phyloP scores from a whole-genome alignment of 2,888 invertebrate genomes.

The Drosophila prolongata region DNA sequence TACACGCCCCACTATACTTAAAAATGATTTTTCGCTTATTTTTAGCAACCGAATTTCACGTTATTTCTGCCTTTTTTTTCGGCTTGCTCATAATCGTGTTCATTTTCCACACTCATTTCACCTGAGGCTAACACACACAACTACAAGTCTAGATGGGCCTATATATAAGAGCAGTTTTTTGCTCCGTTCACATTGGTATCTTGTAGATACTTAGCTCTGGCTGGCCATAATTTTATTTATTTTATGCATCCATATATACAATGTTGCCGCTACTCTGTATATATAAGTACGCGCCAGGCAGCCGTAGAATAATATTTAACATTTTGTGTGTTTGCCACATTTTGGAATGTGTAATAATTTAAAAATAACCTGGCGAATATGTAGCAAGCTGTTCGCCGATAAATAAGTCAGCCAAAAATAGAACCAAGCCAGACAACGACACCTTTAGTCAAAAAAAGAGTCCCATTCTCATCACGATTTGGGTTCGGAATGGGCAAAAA shows the following conservation, averaged over 20 bases:
- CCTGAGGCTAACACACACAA: constrained; percentile 69
- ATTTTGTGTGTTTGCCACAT: constrained; percentile 73
- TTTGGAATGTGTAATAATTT: constrained; percentile 84
- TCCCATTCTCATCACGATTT: constrained; percentile 3
- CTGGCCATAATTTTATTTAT: constrained; percentile 77
- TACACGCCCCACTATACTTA: constrained; percentile 49
- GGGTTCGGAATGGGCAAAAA: neutral
- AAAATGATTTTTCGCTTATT: constrained; percentile 77
- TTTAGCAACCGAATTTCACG: constrained; percentile 73
- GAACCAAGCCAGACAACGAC: constrained; percentile 44
- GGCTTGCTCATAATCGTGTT: constrained; percentile 72
- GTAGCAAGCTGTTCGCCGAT: constrained; percentile 63
- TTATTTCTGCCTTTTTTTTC: constrained; percentile 50
- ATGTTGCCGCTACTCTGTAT: constrained; percentile 31
- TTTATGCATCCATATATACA: constrained; percentile 57
- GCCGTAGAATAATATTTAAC: constrained; percentile 66
- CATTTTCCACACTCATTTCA: constrained; percentile 82
- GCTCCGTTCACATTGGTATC: constrained; percentile 56
- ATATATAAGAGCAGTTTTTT: constrained; percentile 27
- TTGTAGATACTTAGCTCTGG: constrained; percentile 66
- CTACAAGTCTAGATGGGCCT: constrained; percentile 28
- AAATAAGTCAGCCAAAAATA: constrained; percentile 74
- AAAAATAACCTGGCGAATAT: constrained; percentile 76
- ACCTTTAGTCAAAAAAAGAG: constrained; percentile 28
- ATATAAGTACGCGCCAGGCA: constrained; percentile 30